Evolutionary conservation across 2,888 invertebrate species (phyloP).

Genomic region (Noctua comes): DNA sequence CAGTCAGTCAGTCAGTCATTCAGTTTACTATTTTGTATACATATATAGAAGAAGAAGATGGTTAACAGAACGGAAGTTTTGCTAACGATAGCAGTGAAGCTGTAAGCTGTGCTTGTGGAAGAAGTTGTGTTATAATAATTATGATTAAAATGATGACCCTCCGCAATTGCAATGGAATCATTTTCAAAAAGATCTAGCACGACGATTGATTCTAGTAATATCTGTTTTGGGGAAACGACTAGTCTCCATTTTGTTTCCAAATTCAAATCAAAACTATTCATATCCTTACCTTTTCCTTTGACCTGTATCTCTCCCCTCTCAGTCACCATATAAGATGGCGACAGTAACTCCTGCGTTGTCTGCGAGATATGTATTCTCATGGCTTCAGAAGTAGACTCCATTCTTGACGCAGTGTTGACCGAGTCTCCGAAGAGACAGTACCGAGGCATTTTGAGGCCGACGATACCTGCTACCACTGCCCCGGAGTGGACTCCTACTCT

Average conservation of each 20-base stretch:
- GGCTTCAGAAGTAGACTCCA: slow-evolving; percentile 97
- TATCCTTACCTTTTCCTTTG: slow-evolving; percentile 94
- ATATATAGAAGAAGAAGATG: no score
- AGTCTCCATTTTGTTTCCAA: not conserved
- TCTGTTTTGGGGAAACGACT: not conserved
- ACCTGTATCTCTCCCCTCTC: slow-evolving; percentile 96
- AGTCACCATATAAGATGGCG: slow-evolving; percentile 93
- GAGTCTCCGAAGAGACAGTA: slow-evolving; percentile 97
- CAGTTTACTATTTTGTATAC: no score
- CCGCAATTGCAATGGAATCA: not conserved
- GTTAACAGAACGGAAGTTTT: not conserved
- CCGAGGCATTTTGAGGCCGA: slow-evolving; percentile 97
- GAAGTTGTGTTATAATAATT: not conserved
- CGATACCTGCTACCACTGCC: slow-evolving; percentile 97
- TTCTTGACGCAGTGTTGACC: slow-evolving; percentile 97
- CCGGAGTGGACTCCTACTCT: slow-evolving; percentile 97
- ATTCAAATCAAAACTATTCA: slow-evolving; percentile 1
- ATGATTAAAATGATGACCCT: not conserved
- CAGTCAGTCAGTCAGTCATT: no score
- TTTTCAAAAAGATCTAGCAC: not conserved
- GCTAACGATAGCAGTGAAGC: not conserved
- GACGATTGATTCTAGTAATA: not conserved
- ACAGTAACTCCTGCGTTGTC: slow-evolving; percentile 94
- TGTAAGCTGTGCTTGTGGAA: not conserved
- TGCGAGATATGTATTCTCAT: slow-evolving; percentile 99